Conservation (phyloP, 1,140 invertebrate genomes). For the Temnothorax nylanderi region DNA sequence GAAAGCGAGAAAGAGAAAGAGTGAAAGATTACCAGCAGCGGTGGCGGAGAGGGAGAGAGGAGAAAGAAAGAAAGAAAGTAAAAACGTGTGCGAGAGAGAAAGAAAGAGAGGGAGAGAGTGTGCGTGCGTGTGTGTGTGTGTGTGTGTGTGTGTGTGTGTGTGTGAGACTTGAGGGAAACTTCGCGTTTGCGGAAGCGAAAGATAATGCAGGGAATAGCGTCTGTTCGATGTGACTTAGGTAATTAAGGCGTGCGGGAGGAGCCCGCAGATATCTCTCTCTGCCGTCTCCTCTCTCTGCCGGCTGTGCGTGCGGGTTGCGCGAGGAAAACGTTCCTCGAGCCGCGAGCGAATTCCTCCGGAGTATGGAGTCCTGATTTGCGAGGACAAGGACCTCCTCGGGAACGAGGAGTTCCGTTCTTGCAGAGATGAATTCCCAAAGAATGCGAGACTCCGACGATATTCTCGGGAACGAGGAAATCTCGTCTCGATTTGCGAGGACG, state of each 20-base stretch:
- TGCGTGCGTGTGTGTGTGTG: too few relatives aligned
- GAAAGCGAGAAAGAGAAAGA: slow-evolving; percentile 18
- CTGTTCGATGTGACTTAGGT: slow-evolving; percentile 81
- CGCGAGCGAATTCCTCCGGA: slow-evolving; percentile 10
- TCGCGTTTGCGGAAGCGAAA: slow-evolving; percentile 43
- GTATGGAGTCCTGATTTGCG: not conserved
- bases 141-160: not conserved
- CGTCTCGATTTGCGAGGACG: not conserved
- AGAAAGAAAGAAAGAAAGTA: slow-evolving; percentile 6
- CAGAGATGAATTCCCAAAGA: not conserved
- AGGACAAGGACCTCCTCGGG: not conserved
- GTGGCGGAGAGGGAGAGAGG: not conserved
- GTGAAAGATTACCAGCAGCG: slow-evolving; percentile 15
- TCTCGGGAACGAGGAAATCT: not conserved
- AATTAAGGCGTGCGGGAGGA: slow-evolving; percentile 73
- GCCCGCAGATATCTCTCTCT: slow-evolving; percentile 66
- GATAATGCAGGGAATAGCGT: slow-evolving; percentile 77
- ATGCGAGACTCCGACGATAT: not conserved
- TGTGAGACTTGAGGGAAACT: not conserved
- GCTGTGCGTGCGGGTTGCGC: slow-evolving; percentile 63
- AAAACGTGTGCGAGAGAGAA: slow-evolving; percentile 11
- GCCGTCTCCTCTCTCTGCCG: slow-evolving; percentile 72
- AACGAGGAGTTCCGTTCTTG: not conserved
- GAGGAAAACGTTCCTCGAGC: slow-evolving; percentile 66
- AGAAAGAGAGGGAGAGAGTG: not conserved